These are phyloP conservation scores for Planococcus citri DNA, from an alignment of 1,140 invertebrate genomes.

Conservation along the genomic window DNA sequence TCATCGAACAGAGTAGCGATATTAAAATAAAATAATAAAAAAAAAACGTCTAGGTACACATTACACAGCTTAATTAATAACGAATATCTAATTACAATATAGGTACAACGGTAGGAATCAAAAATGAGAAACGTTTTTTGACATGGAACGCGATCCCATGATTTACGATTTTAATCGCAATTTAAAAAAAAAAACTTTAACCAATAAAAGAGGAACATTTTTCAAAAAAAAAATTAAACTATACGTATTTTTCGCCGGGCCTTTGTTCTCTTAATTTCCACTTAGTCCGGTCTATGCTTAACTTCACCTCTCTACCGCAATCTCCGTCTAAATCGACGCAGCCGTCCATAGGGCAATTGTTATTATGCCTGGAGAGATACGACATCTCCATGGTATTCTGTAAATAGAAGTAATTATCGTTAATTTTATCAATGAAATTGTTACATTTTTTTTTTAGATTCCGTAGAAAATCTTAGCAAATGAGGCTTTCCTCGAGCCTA, in stretches of 20 bases:
- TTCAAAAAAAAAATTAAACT: neutral
- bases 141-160: neutral
- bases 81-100: neutral
- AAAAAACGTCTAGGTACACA: too few species aligned
- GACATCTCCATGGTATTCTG: conserved; percentile 28
- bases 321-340: neutral
- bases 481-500: too few species aligned
- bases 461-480: too few species aligned
- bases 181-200: neutral
- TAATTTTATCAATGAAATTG: neutral
- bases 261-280: conserved; percentile 18
- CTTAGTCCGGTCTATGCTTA: neutral
- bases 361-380: conserved; percentile 26
- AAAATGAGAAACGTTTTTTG: conserved; percentile 1
- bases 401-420: conserved; percentile 11
- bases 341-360: conserved; percentile 23
- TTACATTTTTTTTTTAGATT: too few species aligned
- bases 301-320: conserved; percentile 2
- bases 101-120: conserved; percentile 6
- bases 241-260: conserved; percentile 14
- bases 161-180: neutral
- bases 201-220: neutral
- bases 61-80: too few species aligned
- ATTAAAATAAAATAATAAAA: too few species aligned
- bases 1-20: too few species aligned